Conservation (phyloP, 2,797 vertebrate species). For the Falco rusticolus region DNA sequence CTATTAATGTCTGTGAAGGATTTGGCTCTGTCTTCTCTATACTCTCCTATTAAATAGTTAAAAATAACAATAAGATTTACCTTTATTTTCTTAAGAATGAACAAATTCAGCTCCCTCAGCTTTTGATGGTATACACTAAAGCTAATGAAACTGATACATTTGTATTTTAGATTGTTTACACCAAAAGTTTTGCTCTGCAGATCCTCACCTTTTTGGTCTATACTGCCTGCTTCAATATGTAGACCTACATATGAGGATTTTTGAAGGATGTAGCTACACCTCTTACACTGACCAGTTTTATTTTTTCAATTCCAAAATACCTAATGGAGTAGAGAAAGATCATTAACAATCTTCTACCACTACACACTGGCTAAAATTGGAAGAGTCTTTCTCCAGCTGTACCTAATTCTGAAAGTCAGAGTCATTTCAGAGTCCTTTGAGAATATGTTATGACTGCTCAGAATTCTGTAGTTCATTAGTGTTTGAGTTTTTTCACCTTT, state of each 20-base stretch:
- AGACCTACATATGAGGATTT: neutral
- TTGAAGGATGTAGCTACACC: neutral
- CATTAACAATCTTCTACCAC: neutral
- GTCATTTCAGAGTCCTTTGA: neutral
- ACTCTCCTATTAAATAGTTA: neutral
- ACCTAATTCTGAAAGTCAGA: neutral
- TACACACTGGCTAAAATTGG: neutral
- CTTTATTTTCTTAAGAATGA: neutral
- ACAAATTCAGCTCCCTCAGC: neutral
- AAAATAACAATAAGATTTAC: neutral
- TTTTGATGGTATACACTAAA: neutral
- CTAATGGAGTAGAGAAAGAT: neutral
- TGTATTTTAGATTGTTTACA: neutral
- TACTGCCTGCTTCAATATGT: neutral
- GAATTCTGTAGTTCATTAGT: neutral
- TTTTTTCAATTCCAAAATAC: neutral
- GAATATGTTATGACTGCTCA: neutral
- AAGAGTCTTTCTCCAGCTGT: neutral
- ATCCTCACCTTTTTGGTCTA: neutral
- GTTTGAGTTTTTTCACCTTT: neutral
- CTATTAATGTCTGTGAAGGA: neutral
- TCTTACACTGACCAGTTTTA: neutral
- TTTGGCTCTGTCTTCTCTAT: neutral
- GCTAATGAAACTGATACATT: neutral
- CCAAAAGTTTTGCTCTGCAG: neutral